phyloP scores from a whole-genome alignment of 2,888 invertebrate species.

The Apocheima hispidaria region DNA sequence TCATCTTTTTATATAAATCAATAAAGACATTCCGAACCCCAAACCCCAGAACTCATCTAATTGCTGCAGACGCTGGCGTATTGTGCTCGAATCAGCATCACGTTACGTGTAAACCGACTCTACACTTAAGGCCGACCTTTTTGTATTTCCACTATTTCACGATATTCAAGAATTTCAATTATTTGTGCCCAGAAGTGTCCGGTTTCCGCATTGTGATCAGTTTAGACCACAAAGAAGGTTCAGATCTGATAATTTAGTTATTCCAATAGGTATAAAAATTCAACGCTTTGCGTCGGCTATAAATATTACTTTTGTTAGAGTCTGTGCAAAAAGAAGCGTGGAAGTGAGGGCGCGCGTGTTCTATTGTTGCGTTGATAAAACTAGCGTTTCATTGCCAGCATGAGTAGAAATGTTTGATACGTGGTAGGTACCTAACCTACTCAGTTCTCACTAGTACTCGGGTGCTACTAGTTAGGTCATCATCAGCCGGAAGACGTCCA shows the following conservation, averaged over 20 bases:
- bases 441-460: too few relatives aligned
- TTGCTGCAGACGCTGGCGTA: slow-evolving; percentile 55
- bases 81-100: slow-evolving; percentile 56
- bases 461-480: too few relatives aligned
- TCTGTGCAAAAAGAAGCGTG: too few relatives aligned
- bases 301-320: too few relatives aligned
- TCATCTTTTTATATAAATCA: slow-evolving; percentile 16
- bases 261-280: too few relatives aligned
- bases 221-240: slow-evolving; percentile 30
- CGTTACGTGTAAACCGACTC: slow-evolving; percentile 39
- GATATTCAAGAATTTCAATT: slow-evolving; percentile 45
- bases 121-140: slow-evolving; percentile 23
- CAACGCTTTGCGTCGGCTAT: too few relatives aligned
- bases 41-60: slow-evolving; percentile 44
- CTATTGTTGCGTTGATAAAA: too few relatives aligned
- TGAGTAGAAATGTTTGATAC: too few relatives aligned
- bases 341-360: too few relatives aligned
- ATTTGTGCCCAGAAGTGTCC: slow-evolving; percentile 44
- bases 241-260: slow-evolving; percentile 36
- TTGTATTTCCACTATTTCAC: slow-evolving; percentile 21
- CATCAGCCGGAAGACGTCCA: too few relatives aligned
- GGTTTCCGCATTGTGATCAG: slow-evolving; percentile 39
- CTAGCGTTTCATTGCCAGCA: too few relatives aligned
- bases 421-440: too few relatives aligned
- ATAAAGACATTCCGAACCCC: slow-evolving; percentile 15